Conservation (phyloP, 2,797 vertebrate genomes). For the Enteromius afrohamiltoni region DNA sequence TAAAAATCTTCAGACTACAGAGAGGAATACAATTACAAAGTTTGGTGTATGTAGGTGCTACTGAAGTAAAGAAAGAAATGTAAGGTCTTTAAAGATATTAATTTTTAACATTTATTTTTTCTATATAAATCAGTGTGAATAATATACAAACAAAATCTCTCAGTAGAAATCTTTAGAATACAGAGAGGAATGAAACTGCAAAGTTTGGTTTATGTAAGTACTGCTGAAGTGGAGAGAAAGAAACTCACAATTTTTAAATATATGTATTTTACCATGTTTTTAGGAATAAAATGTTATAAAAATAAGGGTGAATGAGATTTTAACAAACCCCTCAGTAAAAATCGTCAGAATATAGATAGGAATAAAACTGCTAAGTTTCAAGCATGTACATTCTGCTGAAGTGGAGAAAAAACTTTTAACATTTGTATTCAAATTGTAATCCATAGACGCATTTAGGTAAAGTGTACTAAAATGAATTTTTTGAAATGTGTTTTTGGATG, state of each 20-base stretch:
- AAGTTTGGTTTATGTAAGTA: neutral
- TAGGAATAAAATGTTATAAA: neutral
- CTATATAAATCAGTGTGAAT: too few relatives aligned
- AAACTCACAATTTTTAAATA: neutral
- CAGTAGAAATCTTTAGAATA: neutral
- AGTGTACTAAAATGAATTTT: neutral
- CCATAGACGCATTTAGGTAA: neutral
- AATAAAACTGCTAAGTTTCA: neutral
- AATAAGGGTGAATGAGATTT: neutral
- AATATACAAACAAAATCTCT: neutral
- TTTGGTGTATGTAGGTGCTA: neutral
- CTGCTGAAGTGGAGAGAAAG: neutral
- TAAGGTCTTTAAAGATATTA: neutral
- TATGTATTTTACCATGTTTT: neutral
- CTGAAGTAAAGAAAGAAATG: neutral
- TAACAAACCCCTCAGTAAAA: neutral
- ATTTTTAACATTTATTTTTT: neutral
- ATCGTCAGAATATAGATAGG: neutral
- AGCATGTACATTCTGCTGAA: neutral
- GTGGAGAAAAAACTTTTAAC: neutral
- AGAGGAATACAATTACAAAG: neutral
- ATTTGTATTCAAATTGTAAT: neutral
- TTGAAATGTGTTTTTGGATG: neutral
- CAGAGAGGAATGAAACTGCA: neutral
- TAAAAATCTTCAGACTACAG: neutral